Conservation (phyloP, 2,797 vertebrate species). For the Amazona ochrocephala region DNA sequence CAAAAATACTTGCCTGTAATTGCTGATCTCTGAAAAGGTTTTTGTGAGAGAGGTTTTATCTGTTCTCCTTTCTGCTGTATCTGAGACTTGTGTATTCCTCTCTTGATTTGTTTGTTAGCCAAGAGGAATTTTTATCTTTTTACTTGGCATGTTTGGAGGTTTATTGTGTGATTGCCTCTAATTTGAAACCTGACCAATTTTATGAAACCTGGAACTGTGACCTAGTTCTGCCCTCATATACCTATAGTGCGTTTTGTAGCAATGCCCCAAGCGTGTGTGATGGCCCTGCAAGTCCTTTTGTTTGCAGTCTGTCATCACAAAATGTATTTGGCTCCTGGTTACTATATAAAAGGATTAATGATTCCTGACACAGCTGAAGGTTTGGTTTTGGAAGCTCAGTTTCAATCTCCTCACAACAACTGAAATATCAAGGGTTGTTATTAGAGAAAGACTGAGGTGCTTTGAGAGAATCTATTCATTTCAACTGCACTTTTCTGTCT, state of each 20-base stretch:
- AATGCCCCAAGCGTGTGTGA: not conserved
- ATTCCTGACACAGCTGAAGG: not conserved
- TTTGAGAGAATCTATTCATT: not conserved
- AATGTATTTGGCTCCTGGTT: not conserved
- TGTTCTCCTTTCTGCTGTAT: not conserved
- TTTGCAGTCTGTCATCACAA: not conserved
- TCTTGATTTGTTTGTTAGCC: slow-evolving; percentile 18
- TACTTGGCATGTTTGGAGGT: not conserved
- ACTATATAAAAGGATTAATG: not conserved
- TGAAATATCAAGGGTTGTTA: not conserved
- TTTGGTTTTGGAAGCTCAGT: not conserved
- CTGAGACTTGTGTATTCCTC: not conserved
- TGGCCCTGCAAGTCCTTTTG: not conserved
- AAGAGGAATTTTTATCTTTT: not conserved
- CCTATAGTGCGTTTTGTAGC: fast-evolving
- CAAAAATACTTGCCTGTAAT: slow-evolving; percentile 33
- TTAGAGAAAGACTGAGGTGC: not conserved
- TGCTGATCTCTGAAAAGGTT: not conserved
- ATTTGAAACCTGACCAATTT: not conserved
- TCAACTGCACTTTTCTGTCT: not conserved
- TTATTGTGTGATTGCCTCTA: not conserved
- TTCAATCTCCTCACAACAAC: not conserved
- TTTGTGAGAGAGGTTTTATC: not conserved
- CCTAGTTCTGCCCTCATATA: not conserved
- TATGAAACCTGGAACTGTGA: not conserved